Evolutionary conservation across 2,888 invertebrate species (phyloP).

Genomic region (Heliothis peltigera): DNA sequence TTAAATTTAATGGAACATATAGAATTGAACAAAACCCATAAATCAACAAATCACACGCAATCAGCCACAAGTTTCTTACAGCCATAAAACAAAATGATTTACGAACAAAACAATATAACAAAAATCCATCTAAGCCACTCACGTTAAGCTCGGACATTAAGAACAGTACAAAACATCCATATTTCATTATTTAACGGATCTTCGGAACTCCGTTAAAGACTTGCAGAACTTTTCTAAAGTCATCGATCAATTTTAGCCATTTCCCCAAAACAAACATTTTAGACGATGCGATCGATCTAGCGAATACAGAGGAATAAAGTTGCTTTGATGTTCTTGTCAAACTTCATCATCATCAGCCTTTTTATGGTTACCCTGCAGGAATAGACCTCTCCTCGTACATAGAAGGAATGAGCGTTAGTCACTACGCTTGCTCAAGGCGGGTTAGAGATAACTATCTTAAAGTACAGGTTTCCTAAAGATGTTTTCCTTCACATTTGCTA

Average conservation of each 20-base stretch:
- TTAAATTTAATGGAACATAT: not conserved
- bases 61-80: conserved; percentile 38
- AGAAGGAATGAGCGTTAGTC: too few species aligned
- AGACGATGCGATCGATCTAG: conserved; percentile 55
- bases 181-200: conserved; percentile 56
- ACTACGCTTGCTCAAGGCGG: too few species aligned
- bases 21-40: conserved; percentile 14
- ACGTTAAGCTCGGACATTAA: conserved; percentile 42
- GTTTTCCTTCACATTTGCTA: too few species aligned
- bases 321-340: conserved; percentile 52
- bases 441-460: too few species aligned
- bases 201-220: conserved; percentile 45
- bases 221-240: conserved; percentile 49
- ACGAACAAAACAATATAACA: conserved; percentile 41
- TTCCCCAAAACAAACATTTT: conserved; percentile 58
- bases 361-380: too few species aligned
- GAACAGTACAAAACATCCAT: conserved; percentile 53
- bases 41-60: conserved; percentile 39
- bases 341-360: too few species aligned
- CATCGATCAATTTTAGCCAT: conserved; percentile 63
- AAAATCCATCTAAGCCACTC: conserved; percentile 42
- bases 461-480: too few species aligned
- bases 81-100: conserved; percentile 44
- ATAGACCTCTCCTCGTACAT: too few species aligned
- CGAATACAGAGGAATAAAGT: conserved; percentile 38